Conservation (phyloP, 1,140 invertebrate genomes). For the Lordiphosa stackelbergi region DNA sequence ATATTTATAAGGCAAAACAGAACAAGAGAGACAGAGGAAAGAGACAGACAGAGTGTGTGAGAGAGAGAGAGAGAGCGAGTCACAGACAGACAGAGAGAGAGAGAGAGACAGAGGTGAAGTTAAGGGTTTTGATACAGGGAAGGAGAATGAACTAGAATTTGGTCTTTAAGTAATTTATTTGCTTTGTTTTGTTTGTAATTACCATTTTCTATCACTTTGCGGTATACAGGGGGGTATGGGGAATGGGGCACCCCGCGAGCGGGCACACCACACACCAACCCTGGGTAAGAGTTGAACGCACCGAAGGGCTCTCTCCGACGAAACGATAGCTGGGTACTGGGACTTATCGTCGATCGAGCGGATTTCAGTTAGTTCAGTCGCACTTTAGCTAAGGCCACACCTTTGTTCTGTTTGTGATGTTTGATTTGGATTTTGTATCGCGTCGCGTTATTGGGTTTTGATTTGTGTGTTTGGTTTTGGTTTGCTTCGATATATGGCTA, state of each 20-base stretch:
- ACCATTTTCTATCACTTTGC: slow-evolving; percentile 77
- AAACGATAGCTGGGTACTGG: background rate
- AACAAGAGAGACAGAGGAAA: slow-evolving; percentile 15
- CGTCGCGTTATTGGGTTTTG: slow-evolving; percentile 34
- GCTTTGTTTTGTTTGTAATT: slow-evolving; percentile 71
- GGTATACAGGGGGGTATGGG: slow-evolving; percentile 54
- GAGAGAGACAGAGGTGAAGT: slow-evolving; percentile 23
- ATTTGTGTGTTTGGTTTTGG: slow-evolving; percentile 50
- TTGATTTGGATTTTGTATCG: slow-evolving; percentile 20
- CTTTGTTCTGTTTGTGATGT: slow-evolving; percentile 34
- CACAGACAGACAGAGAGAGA: slow-evolving; percentile 21
- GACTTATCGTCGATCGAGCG: too few relatives aligned
- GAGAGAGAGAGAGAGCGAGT: slow-evolving; percentile 17
- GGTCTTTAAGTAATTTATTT: slow-evolving; percentile 34
- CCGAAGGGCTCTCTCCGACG: slow-evolving; percentile 1
- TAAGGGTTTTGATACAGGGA: background rate
- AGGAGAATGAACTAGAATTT: slow-evolving; percentile 26
- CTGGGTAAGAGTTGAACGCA: slow-evolving; percentile 20
- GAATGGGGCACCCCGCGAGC: slow-evolving; percentile 59
- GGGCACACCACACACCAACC: slow-evolving; percentile 60
- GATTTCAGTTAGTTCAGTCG: slow-evolving; percentile 43
- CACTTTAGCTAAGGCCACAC: slow-evolving; percentile 67
- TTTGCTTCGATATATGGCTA: slow-evolving; percentile 61
- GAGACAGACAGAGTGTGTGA: slow-evolving; percentile 8
- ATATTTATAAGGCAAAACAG: slow-evolving; percentile 36